Evolutionary conservation across 92 coral and sea anemone genomes (phyloP).

Genomic region (Siderastrea siderea): DNA sequence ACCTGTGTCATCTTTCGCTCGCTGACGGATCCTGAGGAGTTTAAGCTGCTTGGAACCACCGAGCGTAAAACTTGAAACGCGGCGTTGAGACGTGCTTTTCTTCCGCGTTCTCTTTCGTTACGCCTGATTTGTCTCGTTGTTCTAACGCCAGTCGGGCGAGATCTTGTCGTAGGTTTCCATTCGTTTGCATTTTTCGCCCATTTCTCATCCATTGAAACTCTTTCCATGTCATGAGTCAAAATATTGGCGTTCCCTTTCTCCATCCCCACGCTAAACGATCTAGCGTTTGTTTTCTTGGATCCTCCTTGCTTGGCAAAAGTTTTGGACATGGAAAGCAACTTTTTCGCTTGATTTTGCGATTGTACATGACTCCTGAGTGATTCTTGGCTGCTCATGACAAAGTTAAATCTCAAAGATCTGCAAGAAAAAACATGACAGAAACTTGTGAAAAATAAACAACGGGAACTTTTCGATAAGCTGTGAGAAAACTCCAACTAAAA

Average conservation of each 20-base stretch:
- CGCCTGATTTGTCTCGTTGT: slow-evolving; percentile 91
- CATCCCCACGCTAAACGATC: slow-evolving; percentile 5
- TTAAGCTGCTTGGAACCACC: slow-evolving; percentile 85
- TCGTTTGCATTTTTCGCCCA: slow-evolving; percentile 27
- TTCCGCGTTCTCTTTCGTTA: slow-evolving; percentile 96
- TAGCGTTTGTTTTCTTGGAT: neutral
- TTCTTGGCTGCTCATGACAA: slow-evolving; percentile 36
- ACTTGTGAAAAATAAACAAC: slow-evolving; percentile 40
- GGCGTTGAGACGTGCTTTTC: slow-evolving; percentile 95
- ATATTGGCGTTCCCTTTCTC: slow-evolving; percentile 6
- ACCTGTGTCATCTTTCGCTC: slow-evolving; percentile 98
- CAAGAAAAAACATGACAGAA: slow-evolving; percentile 8
- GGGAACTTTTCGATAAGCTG: neutral
- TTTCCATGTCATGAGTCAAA: neutral
- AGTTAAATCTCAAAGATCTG: slow-evolving; percentile 1
- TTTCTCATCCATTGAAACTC: slow-evolving; percentile 18
- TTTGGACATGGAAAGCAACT: slow-evolving; percentile 9
- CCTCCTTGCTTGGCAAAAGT: slow-evolving; percentile 16
- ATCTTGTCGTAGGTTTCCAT: slow-evolving; percentile 23
- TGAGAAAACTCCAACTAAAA: neutral
- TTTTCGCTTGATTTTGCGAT: slow-evolving; percentile 19
- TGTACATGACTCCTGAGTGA: slow-evolving; percentile 8
- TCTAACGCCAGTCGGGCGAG: slow-evolving; percentile 51
- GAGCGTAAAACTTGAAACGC: slow-evolving; percentile 97
- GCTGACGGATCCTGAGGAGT: slow-evolving; percentile 66